These are phyloP conservation scores for Harpagifer antarcticus DNA, from an alignment of 2,797 vertebrate genomes.

Conservation along the genomic window DNA sequence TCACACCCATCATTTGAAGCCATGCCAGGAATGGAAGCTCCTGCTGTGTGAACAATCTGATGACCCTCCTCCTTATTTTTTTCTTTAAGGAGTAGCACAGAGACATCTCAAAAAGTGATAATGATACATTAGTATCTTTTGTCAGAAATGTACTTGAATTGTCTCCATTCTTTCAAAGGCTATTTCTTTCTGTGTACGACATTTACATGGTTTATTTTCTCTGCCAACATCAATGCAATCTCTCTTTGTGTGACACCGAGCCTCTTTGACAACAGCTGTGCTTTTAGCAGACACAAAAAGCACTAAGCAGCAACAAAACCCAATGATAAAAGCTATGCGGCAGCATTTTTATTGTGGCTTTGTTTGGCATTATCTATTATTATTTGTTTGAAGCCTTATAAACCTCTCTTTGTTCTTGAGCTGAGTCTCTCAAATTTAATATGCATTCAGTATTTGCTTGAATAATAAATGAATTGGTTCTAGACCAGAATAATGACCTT, in stretches of 20 bases:
- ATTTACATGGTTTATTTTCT: slow-evolving; percentile 17
- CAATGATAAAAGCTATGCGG: slow-evolving; percentile 26
- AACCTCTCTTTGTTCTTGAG: neutral
- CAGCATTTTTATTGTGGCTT: neutral
- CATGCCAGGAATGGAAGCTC: slow-evolving; percentile 13
- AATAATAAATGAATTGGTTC: neutral
- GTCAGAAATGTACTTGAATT: neutral
- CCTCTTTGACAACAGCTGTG: slow-evolving; percentile 30
- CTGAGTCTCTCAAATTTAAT: neutral
- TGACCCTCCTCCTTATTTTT: slow-evolving; percentile 25
- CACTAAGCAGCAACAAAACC: neutral
- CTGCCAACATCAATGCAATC: neutral
- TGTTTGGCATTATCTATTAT: neutral
- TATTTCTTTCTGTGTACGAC: slow-evolving; percentile 1
- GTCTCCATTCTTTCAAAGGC: neutral
- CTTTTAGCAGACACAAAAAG: slow-evolving; percentile 36
- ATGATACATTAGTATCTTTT: neutral
- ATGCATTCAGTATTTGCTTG: neutral
- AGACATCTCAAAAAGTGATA: slow-evolving; percentile 10
- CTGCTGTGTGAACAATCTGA: slow-evolving; percentile 22
- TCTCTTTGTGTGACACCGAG: neutral
- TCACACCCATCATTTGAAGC: slow-evolving; percentile 23
- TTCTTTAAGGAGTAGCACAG: neutral
- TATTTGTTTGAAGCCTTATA: neutral
- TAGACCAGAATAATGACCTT: neutral